These are phyloP conservation scores for Sebastiscus albofasciatus DNA, from an alignment of 2,797 vertebrate species.

Conservation along the genomic window DNA sequence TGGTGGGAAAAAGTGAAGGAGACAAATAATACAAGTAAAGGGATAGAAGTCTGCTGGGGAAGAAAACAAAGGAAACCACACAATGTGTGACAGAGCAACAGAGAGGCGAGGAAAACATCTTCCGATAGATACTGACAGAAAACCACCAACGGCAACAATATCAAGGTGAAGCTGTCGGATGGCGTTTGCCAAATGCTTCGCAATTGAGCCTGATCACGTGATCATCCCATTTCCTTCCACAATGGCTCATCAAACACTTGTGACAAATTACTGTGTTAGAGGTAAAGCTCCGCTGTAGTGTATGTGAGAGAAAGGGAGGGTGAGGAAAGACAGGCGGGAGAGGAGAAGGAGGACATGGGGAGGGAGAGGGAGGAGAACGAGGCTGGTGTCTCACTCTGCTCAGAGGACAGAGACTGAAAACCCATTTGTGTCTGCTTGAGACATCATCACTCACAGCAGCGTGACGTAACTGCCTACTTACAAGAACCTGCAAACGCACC, in stretches of 20 bases:
- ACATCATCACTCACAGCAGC: constrained; percentile 35
- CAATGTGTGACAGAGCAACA: not conserved
- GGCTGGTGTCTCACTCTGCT: constrained; percentile 6
- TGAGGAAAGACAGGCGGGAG: not conserved
- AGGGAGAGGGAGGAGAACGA: not conserved
- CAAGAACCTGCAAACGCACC: not conserved
- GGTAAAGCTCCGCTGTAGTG: constrained; percentile 24
- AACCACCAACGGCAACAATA: constrained; percentile 23
- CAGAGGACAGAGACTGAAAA: constrained; percentile 29
- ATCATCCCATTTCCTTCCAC: constrained; percentile 37
- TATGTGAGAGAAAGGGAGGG: constrained; percentile 5
- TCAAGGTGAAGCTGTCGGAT: constrained; percentile 23
- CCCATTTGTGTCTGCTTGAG: constrained; percentile 28
- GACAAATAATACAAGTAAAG: not conserved
- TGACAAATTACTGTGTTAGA: constrained; percentile 48
- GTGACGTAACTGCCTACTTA: constrained; percentile 5
- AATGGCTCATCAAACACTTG: constrained; percentile 45
- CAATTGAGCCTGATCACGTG: constrained; percentile 32
- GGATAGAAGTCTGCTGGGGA: not conserved
- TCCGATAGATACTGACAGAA: constrained; percentile 32
- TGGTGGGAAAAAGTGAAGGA: not conserved
- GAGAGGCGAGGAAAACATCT: constrained; percentile 1
- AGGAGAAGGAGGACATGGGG: not conserved
- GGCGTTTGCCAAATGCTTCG: constrained; percentile 29
- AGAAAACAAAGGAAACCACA: not conserved